Conservation (phyloP, 2,797 vertebrate genomes). For the Scolopax bukidnonensis region DNA sequence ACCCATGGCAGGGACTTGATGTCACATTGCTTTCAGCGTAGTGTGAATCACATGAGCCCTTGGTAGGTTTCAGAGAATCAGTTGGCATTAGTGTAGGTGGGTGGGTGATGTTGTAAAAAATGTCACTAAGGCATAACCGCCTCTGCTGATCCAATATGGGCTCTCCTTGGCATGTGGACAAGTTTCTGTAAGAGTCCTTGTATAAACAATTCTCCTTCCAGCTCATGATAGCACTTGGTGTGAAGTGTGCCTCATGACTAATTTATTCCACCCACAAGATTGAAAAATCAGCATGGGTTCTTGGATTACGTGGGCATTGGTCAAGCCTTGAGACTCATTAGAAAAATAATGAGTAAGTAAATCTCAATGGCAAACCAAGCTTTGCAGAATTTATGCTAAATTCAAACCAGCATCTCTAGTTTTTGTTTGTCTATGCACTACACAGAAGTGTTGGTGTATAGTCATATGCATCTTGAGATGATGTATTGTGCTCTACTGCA, state of each 20-base stretch:
- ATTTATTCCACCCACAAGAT: slow-evolving; percentile 35
- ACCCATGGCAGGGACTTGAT: not conserved
- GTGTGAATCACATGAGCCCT: not conserved
- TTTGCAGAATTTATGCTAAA: not conserved
- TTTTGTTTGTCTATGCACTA: not conserved
- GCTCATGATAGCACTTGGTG: not conserved
- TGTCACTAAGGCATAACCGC: not conserved
- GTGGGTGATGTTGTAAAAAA: not conserved
- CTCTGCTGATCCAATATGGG: not conserved
- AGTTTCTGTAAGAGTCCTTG: not conserved
- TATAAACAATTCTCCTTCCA: slow-evolving; percentile 28
- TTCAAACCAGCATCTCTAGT: not conserved
- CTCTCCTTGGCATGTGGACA: not conserved
- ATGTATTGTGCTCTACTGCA: not conserved
- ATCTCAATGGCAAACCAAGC: not conserved
- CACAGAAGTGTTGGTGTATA: not conserved
- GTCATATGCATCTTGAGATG: not conserved
- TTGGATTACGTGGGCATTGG: not conserved
- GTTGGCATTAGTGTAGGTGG: not conserved
- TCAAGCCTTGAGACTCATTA: slow-evolving; percentile 6
- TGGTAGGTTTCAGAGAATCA: not conserved
- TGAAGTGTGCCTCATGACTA: slow-evolving; percentile 24
- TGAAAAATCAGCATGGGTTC: not conserved
- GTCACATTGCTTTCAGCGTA: not conserved
- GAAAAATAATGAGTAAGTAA: slow-evolving; percentile 15